A percentile compares a stretch with the other conserved stretches of the same genome.
phyloP scores from a whole-genome alignment of 2,888 invertebrate species.

The Acanthosepion lycidas region DNA sequence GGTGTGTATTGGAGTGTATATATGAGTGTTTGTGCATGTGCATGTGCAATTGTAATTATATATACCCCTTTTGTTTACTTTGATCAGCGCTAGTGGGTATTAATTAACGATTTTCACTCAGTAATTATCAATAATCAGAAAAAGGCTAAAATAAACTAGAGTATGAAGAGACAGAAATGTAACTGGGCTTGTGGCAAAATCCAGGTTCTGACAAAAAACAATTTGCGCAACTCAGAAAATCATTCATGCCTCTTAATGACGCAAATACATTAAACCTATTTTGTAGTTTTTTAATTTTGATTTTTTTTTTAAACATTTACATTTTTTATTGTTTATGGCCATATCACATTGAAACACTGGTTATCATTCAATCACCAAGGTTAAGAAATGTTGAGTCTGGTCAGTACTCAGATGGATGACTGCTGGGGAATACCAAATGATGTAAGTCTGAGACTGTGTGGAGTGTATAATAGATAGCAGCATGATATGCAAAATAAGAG shows the following conservation, averaged over 20 bases:
- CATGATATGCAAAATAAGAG: no score
- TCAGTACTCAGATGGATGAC: no score
- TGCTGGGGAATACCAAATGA: no score
- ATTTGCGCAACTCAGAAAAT: background rate
- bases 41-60: background rate
- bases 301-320: background rate
- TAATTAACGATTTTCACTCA: background rate
- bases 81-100: background rate
- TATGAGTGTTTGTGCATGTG: background rate
- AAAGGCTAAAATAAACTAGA: background rate
- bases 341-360: no score
- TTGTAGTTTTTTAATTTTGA: background rate
- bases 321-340: no score
- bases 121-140: background rate
- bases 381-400: no score
- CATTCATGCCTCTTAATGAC: background rate
- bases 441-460: no score
- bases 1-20: background rate
- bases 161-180: background rate
- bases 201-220: background rate
- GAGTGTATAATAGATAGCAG: no score
- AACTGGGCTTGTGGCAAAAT: background rate
- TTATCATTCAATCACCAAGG: no score
- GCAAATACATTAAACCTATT: background rate
- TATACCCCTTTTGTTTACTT: background rate